These are phyloP conservation scores for Bombus superbus DNA, from an alignment of 1,140 invertebrate species.

Conservation along the genomic window DNA sequence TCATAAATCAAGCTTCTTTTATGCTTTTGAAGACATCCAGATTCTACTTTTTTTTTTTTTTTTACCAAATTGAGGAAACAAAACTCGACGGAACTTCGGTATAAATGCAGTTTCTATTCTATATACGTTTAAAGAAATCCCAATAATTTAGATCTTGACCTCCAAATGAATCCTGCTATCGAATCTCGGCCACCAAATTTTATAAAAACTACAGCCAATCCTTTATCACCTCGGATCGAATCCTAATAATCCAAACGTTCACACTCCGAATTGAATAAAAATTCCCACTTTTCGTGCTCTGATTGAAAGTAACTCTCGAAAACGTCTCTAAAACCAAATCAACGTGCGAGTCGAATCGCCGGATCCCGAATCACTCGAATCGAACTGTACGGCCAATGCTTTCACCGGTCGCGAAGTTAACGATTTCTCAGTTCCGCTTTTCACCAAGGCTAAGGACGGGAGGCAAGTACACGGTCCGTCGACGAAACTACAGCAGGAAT, in stretches of 20 bases:
- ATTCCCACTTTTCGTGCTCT: neutral
- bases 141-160: neutral
- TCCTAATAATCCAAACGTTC: neutral
- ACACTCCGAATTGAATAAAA: neutral
- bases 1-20: neutral
- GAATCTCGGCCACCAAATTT: neutral
- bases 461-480: neutral
- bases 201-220: neutral
- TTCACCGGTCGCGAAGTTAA: slow-evolving; percentile 27
- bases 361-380: neutral
- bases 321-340: neutral
- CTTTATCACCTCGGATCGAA: neutral
- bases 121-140: neutral
- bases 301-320: neutral
- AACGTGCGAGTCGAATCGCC: neutral
- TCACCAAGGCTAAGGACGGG: neutral
- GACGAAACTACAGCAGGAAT: neutral
- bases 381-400: slow-evolving; percentile 12
- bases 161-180: neutral
- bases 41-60: neutral
- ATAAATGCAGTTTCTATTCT: neutral
- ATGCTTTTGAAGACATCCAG: neutral
- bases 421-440: slow-evolving; percentile 37
- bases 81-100: no score
- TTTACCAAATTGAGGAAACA: neutral